Evolutionary conservation across 2,888 invertebrate species (phyloP).

Genomic region (Ormyrus nitidulus): DNA sequence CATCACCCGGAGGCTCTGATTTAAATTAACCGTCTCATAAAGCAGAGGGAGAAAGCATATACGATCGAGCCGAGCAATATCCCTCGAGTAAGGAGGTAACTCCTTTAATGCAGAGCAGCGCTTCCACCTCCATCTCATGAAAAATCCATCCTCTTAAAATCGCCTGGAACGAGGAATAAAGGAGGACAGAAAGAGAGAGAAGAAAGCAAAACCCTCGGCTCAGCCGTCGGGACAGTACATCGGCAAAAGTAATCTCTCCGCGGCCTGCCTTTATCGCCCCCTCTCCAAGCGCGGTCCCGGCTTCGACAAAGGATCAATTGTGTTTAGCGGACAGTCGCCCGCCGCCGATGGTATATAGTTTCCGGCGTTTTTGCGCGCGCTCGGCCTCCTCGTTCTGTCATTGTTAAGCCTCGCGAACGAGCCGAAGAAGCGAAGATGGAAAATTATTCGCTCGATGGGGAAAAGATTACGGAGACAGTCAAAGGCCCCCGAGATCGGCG

Average conservation of each 20-base stretch:
- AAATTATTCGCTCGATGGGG: slow-evolving; percentile 17
- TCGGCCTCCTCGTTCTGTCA: background rate
- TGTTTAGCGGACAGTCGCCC: slow-evolving; percentile 15
- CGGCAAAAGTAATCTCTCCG: background rate
- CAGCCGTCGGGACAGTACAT: background rate
- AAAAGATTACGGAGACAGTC: too few species aligned
- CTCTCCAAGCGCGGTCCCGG: background rate
- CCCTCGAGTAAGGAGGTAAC: background rate
- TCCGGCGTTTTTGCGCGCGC: background rate
- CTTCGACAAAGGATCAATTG: slow-evolving; percentile 16
- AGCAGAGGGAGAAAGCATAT: too few species aligned
- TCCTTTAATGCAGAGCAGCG: background rate
- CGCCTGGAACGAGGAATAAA: too few species aligned
- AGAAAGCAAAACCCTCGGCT: background rate
- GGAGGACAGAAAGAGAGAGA: background rate
- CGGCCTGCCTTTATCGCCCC: background rate
- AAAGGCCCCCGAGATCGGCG: background rate
- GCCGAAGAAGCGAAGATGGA: slow-evolving; percentile 8
- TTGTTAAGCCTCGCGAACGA: slow-evolving; percentile 1
- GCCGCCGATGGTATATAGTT: background rate
- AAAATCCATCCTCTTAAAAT: slow-evolving; percentile 13
- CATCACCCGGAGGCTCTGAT: too few species aligned
- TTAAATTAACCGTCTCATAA: too few species aligned
- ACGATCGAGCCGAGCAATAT: too few species aligned
- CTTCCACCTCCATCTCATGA: background rate